phyloP scores from a whole-genome alignment of 1,140 invertebrate species.

The Pomacea maculata region DNA sequence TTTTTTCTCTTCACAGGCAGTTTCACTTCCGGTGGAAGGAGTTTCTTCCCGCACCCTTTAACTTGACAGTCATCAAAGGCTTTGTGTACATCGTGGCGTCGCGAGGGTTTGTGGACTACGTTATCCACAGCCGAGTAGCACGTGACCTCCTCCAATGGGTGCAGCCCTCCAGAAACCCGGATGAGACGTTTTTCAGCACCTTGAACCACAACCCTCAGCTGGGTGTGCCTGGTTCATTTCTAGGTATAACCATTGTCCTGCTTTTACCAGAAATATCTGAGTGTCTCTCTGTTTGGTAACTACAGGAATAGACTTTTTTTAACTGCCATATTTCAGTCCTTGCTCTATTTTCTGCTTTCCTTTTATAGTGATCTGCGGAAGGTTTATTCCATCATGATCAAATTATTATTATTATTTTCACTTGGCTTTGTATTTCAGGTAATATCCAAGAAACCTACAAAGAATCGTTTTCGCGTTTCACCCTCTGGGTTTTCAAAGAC shows the following conservation, averaged over 20 bases:
- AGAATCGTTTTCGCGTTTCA: conserved; percentile 23
- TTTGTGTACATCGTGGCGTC: conserved; percentile 46
- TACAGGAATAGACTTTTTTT: not conserved
- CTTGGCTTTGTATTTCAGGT: not conserved
- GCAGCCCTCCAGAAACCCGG: conserved; percentile 41
- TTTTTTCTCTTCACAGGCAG: conserved; percentile 6
- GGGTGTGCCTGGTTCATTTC: conserved; percentile 38
- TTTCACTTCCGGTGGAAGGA: conserved; percentile 23
- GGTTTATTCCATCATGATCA: not conserved
- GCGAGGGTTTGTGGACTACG: conserved; percentile 47
- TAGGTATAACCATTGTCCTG: conserved; percentile 23
- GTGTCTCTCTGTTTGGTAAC: not conserved
- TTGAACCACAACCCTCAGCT: conserved; percentile 45
- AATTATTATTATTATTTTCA: not conserved
- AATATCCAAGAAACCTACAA: conserved; percentile 8
- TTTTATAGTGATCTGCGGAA: not conserved
- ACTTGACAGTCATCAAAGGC: conserved; percentile 48
- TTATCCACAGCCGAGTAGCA: conserved; percentile 33
- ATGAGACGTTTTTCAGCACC: conserved; percentile 52
- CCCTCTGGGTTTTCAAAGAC: conserved; percentile 25
- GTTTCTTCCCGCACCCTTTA: conserved; percentile 31
- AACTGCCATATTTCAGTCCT: not conserved
- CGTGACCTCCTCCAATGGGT: conserved; percentile 47
- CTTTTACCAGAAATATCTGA: not conserved
- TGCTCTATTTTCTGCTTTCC: not conserved